Percentiles rank a stretch among this genome's conserved stretches.
phyloP scores from a whole-genome alignment of 92 coral and sea anemone species.

The Muricea muricata region DNA sequence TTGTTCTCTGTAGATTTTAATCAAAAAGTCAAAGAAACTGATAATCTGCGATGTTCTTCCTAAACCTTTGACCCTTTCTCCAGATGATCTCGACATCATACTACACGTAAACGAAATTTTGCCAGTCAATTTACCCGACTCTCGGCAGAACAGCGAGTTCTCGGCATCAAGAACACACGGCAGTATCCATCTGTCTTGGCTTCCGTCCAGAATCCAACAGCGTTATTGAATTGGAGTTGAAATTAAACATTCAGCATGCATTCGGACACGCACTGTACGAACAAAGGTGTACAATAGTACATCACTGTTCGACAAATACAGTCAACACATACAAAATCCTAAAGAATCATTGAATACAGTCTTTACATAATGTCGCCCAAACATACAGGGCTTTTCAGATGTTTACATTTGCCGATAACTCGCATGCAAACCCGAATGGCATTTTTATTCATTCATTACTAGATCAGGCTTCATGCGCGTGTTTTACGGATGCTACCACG shows the following conservation, averaged over 20 bases:
- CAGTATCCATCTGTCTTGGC: not conserved
- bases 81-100: not conserved
- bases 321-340: not conserved
- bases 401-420: not conserved
- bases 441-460: not conserved
- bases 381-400: not conserved
- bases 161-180: too few relatives aligned
- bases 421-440: not conserved
- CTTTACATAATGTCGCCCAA: not conserved
- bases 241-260: not conserved
- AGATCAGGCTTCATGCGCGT: constrained; percentile 13
- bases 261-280: not conserved
- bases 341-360: not conserved
- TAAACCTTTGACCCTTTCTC: too few relatives aligned
- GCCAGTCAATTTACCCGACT: not conserved
- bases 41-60: too few relatives aligned
- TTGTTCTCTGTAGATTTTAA: too few relatives aligned
- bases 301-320: not conserved
- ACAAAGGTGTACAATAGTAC: not conserved
- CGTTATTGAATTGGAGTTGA: not conserved
- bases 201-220: not conserved
- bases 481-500: not conserved
- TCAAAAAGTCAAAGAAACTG: too few relatives aligned
- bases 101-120: not conserved
- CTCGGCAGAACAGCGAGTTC: not conserved